Evolutionary conservation across 2,888 invertebrate species (phyloP).

Genomic region (Metallyticus violacea): DNA sequence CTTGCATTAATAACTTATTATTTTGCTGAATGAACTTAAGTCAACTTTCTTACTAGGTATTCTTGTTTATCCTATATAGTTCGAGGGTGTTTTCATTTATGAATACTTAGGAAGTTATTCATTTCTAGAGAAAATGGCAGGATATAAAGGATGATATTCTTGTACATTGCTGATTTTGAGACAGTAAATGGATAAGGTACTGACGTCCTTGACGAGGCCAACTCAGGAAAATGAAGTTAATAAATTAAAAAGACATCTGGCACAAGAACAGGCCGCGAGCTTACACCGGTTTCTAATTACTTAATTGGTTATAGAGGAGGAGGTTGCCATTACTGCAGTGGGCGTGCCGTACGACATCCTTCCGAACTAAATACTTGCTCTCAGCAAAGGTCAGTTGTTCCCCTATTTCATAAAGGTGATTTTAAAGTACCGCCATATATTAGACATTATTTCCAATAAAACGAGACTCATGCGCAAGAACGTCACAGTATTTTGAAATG

Average conservation of each 20-base stretch:
- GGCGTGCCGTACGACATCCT: not conserved
- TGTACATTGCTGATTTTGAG: not conserved
- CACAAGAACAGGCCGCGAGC: not conserved
- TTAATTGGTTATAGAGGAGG: not conserved
- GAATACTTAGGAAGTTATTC: no score
- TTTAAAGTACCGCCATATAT: not conserved
- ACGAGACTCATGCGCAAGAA: not conserved
- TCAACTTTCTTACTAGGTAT: no score
- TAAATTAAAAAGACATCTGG: not conserved
- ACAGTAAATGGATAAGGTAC: not conserved
- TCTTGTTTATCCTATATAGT: no score
- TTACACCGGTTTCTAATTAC: not conserved
- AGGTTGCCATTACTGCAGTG: not conserved
- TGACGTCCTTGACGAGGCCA: not conserved
- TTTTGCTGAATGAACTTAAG: no score
- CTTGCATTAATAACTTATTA: no score
- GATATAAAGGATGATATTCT: no score
- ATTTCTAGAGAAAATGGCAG: no score
- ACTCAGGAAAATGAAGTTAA: not conserved
- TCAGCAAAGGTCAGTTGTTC: not conserved
- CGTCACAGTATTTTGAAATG: not conserved
- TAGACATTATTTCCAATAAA: not conserved
- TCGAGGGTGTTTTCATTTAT: no score
- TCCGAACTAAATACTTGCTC: not conserved
- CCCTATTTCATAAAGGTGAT: not conserved